Base-by-base conservation (phyloP, 2,113 vertebrate genomes). In the Rhipidura dahli region DNA sequence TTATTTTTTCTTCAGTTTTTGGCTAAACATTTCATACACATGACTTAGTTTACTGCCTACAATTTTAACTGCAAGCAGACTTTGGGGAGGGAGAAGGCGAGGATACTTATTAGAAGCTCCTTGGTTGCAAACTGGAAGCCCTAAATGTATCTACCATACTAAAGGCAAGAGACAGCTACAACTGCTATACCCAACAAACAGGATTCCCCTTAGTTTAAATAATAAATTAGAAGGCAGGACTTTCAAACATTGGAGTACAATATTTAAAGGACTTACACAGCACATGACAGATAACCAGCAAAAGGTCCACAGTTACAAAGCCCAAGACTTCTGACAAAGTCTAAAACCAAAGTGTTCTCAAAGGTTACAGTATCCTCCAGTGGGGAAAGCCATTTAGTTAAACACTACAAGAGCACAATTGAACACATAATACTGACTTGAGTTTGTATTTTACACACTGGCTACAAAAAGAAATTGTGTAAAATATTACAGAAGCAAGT, bases 111-210 rank as follows among this genome's bases (percentile, higher is more conserved):
- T 8, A 23, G 24, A 69, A 69, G 26, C 23, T 40, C 35, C 47
- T 20, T 51, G 15, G 6, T 33, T 75, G 68, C 28, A 87, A 76
- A 70, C 27, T 51, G 61, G 75, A 93, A 85, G 37, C 30, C 20
- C 21, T 53, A 39, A 79, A 60, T 0, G 0, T 17, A 71, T 8
- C 59, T 21, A 45, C 17, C 9, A 28, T 28, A 53, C 31, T 51
- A 39, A 44, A 56, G 61, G 30, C 24, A 81, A 22, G 15, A 45
- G 21, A 64, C 13, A 70, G 51, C 27, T 83, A 30, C 22, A 89
- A 28, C 35, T 64, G 51, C 14, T 12, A 49, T 53, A 50, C 13
- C 26, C 35, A 72, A 59, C 11, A 53, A 82, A 71, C 45, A 61
- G 0, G 1, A 60, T 27, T 76, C 18, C 14, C 30, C 15, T 59